Evolutionary conservation across 2,888 invertebrate species (phyloP).

Genomic region (Yponomeuta plumbellus): DNA sequence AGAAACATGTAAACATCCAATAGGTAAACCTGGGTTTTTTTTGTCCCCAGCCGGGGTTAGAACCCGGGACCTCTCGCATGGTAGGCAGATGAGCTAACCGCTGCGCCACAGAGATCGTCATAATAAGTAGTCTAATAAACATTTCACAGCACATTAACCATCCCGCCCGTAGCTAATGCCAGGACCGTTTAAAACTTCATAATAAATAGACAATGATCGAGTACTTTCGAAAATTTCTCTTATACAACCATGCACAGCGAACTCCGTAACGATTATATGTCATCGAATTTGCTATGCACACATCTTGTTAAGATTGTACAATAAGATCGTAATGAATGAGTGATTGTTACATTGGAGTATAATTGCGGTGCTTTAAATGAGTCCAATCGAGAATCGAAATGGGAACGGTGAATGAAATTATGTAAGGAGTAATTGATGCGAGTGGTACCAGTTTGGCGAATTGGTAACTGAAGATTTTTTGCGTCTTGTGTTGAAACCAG

Average conservation of each 20-base stretch:
- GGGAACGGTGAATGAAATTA: constrained; percentile 8
- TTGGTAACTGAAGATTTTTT: background rate
- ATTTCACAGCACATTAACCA: background rate
- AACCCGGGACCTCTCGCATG: too few species aligned
- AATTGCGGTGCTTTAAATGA: constrained; percentile 2
- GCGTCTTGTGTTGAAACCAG: background rate
- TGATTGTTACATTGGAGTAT: constrained; percentile 6
- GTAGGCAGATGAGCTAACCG: too few species aligned
- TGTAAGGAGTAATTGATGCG: background rate
- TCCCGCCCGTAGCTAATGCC: background rate
- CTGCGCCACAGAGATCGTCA: too few species aligned
- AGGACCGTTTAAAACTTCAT: background rate
- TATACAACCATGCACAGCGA: constrained; percentile 1
- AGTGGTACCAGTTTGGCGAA: background rate
- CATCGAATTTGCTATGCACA: background rate
- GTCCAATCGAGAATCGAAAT: background rate
- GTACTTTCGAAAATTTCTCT: constrained; percentile 4
- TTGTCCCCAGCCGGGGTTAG: too few species aligned
- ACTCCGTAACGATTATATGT: background rate
- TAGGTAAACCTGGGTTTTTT: too few species aligned
- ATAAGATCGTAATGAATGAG: constrained; percentile 6
- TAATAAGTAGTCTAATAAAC: background rate
- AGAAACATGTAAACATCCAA: too few species aligned
- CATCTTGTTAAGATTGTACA: constrained; percentile 9
- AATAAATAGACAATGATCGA: background rate